These are phyloP conservation scores for Nyctereutes procyonoides DNA, from an alignment of 2,113 vertebrate genomes.

Conservation along the genomic window DNA sequence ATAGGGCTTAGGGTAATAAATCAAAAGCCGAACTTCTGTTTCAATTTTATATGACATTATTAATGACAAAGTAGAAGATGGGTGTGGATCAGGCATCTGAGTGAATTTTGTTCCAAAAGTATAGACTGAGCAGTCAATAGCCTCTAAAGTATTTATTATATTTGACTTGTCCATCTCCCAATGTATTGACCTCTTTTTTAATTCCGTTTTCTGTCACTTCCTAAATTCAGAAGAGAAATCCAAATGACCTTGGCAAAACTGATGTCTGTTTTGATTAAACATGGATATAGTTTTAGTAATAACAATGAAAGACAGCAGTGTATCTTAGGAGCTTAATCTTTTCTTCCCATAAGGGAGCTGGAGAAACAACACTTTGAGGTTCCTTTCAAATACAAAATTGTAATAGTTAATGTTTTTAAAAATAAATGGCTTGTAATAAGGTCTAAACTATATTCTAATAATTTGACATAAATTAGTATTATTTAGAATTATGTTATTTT, in stretches of 20 bases:
- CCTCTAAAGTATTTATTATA: conserved; percentile 43
- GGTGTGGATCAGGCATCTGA: neutral
- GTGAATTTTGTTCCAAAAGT: conserved; percentile 16
- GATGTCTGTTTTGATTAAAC: conserved; percentile 31
- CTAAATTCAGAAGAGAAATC: conserved; percentile 53
- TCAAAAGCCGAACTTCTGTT: conserved; percentile 58
- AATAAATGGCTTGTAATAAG: neutral
- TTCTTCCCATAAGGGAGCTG: neutral
- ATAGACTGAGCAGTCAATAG: neutral
- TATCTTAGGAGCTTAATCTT: neutral
- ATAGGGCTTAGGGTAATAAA: conserved; percentile 42
- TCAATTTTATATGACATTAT: conserved; percentile 52
- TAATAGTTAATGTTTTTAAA: neutral
- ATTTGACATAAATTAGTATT: neutral
- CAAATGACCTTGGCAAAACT: conserved; percentile 30
- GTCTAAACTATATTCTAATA: neutral
- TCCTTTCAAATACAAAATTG: conserved; percentile 3
- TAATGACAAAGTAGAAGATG: conserved; percentile 49
- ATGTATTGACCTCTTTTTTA: conserved; percentile 43
- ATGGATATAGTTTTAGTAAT: conserved; percentile 8
- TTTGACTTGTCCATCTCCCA: conserved; percentile 41
- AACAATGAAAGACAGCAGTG: neutral
- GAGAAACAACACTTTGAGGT: conserved; percentile 12
- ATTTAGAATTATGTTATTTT: conserved; percentile 34
- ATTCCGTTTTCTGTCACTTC: conserved; percentile 57